A percentile compares a stretch with the other conserved stretches of the same genome.
These are phyloP conservation scores for Panonychus citri DNA, from an alignment of 1,140 invertebrate species.

Conservation along the genomic window DNA sequence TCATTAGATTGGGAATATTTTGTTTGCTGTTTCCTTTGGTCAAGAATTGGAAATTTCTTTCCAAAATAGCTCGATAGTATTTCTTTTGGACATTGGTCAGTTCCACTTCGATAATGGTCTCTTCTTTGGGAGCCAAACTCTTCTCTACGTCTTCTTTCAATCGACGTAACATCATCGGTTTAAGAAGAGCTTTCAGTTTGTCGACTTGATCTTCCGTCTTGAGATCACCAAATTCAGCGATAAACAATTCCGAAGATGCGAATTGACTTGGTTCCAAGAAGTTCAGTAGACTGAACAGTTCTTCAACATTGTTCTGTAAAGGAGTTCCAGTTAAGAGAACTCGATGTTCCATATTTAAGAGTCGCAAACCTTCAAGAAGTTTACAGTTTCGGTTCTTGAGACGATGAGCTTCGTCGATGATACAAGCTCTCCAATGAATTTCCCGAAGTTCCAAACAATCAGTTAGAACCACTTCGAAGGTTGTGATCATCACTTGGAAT, in stretches of 20 bases:
- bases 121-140: constrained; percentile 91
- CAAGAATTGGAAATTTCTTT: constrained; percentile 93
- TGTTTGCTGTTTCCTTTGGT: constrained; percentile 80
- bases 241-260: constrained; percentile 51
- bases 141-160: constrained; percentile 99
- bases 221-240: constrained; percentile 87
- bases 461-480: constrained; percentile 93
- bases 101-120: constrained; percentile 97
- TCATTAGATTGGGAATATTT: constrained; percentile 96
- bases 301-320: constrained; percentile 93
- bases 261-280: constrained; percentile 93
- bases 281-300: constrained; percentile 91
- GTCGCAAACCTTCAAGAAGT: constrained; percentile 76
- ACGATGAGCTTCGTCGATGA: constrained; percentile 98
- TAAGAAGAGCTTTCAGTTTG: constrained; percentile 77
- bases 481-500: constrained; percentile 95
- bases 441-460: constrained; percentile 84
- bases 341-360: constrained; percentile 79
- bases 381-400: constrained; percentile 98
- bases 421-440: constrained; percentile 83
- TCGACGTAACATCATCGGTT: constrained; percentile 96
- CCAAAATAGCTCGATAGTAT: constrained; percentile 95
- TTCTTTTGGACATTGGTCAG: constrained; percentile 99
- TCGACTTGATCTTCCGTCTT: constrained; percentile 90
- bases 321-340: constrained; percentile 93